A percentile compares a stretch with the other conserved stretches of the same genome.
phyloP scores from a whole-genome alignment of 1,140 invertebrate genomes.

The Ceratitis capitata region DNA sequence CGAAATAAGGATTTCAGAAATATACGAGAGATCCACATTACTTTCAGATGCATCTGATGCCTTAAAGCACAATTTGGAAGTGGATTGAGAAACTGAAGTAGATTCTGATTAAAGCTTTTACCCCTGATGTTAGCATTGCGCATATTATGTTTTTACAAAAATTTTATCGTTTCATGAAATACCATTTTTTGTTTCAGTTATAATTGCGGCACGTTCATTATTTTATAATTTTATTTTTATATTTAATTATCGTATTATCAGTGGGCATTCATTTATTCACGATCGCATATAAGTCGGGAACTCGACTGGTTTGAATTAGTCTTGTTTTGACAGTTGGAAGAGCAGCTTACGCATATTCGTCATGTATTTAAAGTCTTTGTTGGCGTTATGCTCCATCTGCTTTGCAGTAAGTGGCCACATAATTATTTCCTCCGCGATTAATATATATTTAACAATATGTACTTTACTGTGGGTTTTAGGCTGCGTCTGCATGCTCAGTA shows the following conservation, averaged over 20 bases:
- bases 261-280: neutral
- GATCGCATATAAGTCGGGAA: neutral
- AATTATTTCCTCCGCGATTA: neutral
- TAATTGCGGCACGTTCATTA: no score
- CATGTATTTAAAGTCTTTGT: neutral
- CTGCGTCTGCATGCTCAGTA: neutral
- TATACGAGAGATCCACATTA: no score
- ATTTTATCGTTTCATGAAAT: no score
- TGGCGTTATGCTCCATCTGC: neutral
- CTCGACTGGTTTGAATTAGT: neutral
- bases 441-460: neutral
- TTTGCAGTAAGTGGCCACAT: neutral
- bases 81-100: no score
- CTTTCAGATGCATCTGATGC: no score
- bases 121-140: no score
- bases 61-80: no score
- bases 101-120: no score
- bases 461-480: neutral
- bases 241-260: conserved; percentile 18
- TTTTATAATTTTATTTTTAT: neutral
- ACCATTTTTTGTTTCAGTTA: no score
- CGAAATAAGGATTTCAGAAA: no score
- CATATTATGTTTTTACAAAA: no score
- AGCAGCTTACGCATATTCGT: neutral
- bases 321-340: neutral